phyloP scores from a whole-genome alignment of 2,113 vertebrate genomes.

The Bujurquina vittata region DNA sequence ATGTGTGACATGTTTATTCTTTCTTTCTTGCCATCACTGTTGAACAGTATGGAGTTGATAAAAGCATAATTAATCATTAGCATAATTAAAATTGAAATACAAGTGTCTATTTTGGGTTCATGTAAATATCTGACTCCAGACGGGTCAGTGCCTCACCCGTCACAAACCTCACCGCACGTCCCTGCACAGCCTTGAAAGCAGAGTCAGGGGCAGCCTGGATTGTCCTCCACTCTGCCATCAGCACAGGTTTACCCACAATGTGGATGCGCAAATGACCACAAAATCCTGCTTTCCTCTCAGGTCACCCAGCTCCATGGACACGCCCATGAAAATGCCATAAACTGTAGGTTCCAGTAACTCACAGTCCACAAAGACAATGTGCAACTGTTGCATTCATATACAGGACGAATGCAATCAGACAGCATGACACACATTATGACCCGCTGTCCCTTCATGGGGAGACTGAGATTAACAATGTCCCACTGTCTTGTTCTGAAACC shows the following conservation, averaged over 20 bases:
- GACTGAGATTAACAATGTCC: not conserved
- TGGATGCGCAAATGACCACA: not conserved
- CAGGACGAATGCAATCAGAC: not conserved
- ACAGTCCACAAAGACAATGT: not conserved
- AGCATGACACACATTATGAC: not conserved
- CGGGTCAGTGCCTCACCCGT: too few relatives aligned
- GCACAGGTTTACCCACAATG: not conserved
- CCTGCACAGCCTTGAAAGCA: too few relatives aligned
- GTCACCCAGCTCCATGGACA: not conserved
- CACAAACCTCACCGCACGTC: too few relatives aligned
- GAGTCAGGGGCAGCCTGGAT: not conserved
- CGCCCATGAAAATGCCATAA: fast-evolving
- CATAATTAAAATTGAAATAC: too few relatives aligned
- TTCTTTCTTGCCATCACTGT: too few relatives aligned
- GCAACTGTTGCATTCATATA: not conserved
- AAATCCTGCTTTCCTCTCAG: not conserved
- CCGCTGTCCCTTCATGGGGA: not conserved
- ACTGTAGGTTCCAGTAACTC: not conserved
- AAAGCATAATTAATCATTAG: too few relatives aligned
- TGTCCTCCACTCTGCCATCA: not conserved
- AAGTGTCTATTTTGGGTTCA: too few relatives aligned
- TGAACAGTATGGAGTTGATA: too few relatives aligned
- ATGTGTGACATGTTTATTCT: too few relatives aligned
- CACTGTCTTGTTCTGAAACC: not conserved
- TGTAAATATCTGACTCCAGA: too few relatives aligned